phyloP scores from a whole-genome alignment of 2,888 invertebrate genomes.

The Drosophila kokeensis region DNA sequence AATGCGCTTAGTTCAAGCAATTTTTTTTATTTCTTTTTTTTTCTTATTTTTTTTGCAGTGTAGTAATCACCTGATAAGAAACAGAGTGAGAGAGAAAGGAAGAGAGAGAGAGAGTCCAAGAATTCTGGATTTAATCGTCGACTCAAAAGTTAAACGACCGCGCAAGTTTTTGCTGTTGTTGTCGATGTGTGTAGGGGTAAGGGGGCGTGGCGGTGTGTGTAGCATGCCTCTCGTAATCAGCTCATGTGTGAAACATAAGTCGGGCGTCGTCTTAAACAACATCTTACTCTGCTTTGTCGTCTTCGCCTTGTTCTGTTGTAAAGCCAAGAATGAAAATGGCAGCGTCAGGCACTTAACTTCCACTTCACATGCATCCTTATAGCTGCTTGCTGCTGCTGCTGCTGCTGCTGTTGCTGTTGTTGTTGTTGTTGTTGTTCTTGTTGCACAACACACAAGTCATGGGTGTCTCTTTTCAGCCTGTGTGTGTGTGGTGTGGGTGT shows the following conservation, averaged over 20 bases:
- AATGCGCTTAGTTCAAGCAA: constrained; percentile 73
- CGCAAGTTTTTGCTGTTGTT: constrained; percentile 59
- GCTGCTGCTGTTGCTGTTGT: constrained; percentile 12
- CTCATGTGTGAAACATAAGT: constrained; percentile 55
- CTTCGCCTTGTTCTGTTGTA: constrained; percentile 15
- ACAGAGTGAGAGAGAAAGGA: not conserved
- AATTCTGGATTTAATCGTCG: constrained; percentile 73
- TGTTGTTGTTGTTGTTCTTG: constrained; percentile 24
- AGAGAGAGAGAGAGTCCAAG: constrained; percentile 62
- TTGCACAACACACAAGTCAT: constrained; percentile 48
- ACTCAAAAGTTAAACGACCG: constrained; percentile 78
- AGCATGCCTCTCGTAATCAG: constrained; percentile 54
- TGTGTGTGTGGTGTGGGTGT: constrained; percentile 27
- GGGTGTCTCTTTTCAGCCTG: constrained; percentile 55
- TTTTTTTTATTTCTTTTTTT: not conserved
- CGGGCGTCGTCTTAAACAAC: constrained; percentile 9
- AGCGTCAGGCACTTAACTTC: constrained; percentile 53
- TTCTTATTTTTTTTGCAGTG: constrained; percentile 45
- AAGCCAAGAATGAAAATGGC: constrained; percentile 63
- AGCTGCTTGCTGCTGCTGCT: constrained; percentile 40
- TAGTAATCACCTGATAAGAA: constrained; percentile 67
- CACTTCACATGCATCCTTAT: constrained; percentile 70
- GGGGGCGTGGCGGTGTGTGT: not conserved
- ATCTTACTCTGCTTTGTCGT: constrained; percentile 14
- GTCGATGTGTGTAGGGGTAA: not conserved